phyloP scores from a whole-genome alignment of 2,888 invertebrate genomes.

The Pristionchus fissidentatus region DNA sequence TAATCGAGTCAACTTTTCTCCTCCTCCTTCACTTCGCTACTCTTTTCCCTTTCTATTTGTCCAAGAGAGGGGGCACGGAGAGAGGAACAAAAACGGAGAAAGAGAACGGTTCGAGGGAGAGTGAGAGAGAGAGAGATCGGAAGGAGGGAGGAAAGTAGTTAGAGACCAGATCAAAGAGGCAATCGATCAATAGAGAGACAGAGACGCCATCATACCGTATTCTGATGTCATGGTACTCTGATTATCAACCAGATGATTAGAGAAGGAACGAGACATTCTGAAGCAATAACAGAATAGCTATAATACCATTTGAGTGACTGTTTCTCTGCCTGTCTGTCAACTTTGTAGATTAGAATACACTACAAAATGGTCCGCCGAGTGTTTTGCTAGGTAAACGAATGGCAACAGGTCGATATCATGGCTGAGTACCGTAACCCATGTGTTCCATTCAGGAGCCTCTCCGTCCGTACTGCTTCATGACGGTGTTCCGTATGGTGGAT shows the following conservation, averaged over 20 bases:
- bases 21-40: no score
- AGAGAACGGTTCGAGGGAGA: constrained; percentile 10
- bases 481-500: constrained; percentile 74
- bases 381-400: no score
- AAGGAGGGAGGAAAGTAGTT: background rate
- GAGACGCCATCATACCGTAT: background rate
- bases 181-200: background rate
- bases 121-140: background rate
- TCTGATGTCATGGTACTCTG: background rate
- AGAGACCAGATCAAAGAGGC: background rate
- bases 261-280: background rate
- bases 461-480: constrained; percentile 72
- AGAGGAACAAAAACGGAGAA: constrained; percentile 25
- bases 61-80: no score
- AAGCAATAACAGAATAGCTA: background rate
- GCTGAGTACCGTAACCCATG: background rate
- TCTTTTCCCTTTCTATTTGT: constrained; percentile 28
- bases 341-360: no score
- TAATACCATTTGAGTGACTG: no score
- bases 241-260: background rate
- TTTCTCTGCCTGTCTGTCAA: no score
- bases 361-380: no score
- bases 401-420: background rate
- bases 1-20: constrained; percentile 36
- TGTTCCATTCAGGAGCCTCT: constrained; percentile 65